phyloP scores from a whole-genome alignment of 2,888 invertebrate genomes.

The Perizoma affinitatum region DNA sequence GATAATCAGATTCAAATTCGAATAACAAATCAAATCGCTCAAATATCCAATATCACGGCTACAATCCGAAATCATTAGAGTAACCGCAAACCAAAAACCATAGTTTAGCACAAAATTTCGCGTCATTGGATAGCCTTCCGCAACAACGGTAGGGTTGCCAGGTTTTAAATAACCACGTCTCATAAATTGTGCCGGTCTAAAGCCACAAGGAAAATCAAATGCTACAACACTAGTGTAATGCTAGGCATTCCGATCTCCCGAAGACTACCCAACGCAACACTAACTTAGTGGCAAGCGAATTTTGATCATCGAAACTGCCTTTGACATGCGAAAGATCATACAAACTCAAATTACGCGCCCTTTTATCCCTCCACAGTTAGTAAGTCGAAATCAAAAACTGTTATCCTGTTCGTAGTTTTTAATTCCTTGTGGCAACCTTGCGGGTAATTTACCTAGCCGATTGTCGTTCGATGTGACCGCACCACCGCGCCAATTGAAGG shows the following conservation, averaged over 20 bases:
- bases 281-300: too few species aligned
- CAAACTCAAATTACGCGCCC: too few species aligned
- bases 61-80: constrained; percentile 22
- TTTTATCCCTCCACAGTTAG: too few species aligned
- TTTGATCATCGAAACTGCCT: too few species aligned
- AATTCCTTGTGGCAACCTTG: constrained; percentile 13
- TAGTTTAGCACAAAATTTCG: constrained; percentile 26
- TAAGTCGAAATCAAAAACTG: too few species aligned
- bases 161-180: constrained; percentile 1
- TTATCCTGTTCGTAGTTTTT: too few species aligned
- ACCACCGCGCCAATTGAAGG: constrained; percentile 46
- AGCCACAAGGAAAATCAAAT: too few species aligned
- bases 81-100: constrained; percentile 28
- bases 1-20: constrained; percentile 17
- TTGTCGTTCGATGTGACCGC: constrained; percentile 53
- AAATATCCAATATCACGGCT: constrained; percentile 28
- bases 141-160: constrained; percentile 18
- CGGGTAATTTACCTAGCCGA: constrained; percentile 30
- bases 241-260: too few species aligned
- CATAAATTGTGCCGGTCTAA: too few species aligned
- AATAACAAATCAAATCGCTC: constrained; percentile 21
- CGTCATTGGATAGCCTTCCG: constrained; percentile 18
- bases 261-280: too few species aligned
- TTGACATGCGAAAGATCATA: too few species aligned
- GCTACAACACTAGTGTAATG: too few species aligned